phyloP scores from a whole-genome alignment of 2,113 vertebrate genomes.

The Poicephalus meyeri region DNA sequence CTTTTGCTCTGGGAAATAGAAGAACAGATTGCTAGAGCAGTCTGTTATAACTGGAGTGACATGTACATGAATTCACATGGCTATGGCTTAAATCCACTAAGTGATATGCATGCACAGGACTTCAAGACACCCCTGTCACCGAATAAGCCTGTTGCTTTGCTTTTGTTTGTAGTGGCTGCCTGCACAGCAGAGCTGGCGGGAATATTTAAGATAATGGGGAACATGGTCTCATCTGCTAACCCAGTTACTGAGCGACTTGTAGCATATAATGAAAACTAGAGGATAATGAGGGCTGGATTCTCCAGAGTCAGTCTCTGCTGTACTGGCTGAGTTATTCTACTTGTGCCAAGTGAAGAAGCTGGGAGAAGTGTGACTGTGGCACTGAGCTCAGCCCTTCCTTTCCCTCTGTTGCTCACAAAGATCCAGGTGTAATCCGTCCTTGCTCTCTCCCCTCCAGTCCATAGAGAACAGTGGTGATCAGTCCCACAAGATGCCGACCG shows the following conservation, averaged over 20 bases:
- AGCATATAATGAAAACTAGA: not conserved
- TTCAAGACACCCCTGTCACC: not conserved
- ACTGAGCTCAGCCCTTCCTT: not conserved
- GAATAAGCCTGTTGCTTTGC: not conserved
- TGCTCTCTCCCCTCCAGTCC: not conserved
- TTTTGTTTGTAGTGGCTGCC: not conserved
- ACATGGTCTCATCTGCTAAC: not conserved
- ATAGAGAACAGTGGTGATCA: slow-evolving; percentile 63
- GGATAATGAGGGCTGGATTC: not conserved
- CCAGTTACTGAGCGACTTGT: not conserved
- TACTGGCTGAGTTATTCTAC: not conserved
- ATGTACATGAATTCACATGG: not conserved
- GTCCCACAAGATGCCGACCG: slow-evolving; percentile 86
- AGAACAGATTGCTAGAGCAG: not conserved
- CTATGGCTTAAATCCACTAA: not conserved
- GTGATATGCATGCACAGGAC: rapidly evolving
- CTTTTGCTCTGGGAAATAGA: not conserved
- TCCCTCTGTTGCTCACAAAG: not conserved
- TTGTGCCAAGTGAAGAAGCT: not conserved
- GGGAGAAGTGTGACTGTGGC: rapidly evolving
- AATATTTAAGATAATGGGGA: not conserved
- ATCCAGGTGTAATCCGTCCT: not conserved
- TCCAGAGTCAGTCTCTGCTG: not conserved
- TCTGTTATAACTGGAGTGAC: not conserved
- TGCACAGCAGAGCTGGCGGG: not conserved